Conservation (phyloP, 2,888 invertebrate species). For the Chelonus formosanus region DNA sequence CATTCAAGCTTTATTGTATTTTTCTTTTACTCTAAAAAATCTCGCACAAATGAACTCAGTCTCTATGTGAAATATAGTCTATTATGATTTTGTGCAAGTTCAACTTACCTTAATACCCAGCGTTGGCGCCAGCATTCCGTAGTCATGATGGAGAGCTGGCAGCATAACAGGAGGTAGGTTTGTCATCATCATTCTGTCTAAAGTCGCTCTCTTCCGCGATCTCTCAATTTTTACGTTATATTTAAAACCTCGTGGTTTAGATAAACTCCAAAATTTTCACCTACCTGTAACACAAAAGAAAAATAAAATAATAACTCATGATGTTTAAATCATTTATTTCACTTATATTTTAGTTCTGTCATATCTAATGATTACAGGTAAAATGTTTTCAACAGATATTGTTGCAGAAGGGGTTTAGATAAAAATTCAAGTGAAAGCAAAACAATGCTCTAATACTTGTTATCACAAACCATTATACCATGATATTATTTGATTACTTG, state of each 20-base stretch:
- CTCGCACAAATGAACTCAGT: not conserved
- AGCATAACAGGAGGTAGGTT: constrained; percentile 64
- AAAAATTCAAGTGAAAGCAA: too few relatives aligned
- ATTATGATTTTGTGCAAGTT: not conserved
- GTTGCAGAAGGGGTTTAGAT: too few relatives aligned
- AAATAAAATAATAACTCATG: constrained; percentile 18
- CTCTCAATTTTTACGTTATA: constrained; percentile 37
- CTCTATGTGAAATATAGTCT: not conserved
- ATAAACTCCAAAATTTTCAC: constrained; percentile 50
- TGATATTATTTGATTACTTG: too few relatives aligned
- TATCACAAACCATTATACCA: too few relatives aligned
- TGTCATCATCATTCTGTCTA: constrained; percentile 64
- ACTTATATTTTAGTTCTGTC: too few relatives aligned
- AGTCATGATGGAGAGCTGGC: constrained; percentile 60
- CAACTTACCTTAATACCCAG: constrained; percentile 63
- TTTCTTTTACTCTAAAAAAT: not conserved
- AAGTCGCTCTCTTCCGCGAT: constrained; percentile 4
- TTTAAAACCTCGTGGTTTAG: constrained; percentile 40
- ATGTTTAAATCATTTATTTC: not conserved
- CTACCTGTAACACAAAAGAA: constrained; percentile 59
- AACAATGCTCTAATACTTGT: too few relatives aligned
- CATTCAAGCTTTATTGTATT: not conserved
- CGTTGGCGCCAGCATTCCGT: constrained; percentile 62
- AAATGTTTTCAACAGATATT: too few relatives aligned
- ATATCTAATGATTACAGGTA: too few relatives aligned